Base-by-base conservation (phyloP, 2,888 invertebrate species). In the Lasioglossum villosulum region DNA sequence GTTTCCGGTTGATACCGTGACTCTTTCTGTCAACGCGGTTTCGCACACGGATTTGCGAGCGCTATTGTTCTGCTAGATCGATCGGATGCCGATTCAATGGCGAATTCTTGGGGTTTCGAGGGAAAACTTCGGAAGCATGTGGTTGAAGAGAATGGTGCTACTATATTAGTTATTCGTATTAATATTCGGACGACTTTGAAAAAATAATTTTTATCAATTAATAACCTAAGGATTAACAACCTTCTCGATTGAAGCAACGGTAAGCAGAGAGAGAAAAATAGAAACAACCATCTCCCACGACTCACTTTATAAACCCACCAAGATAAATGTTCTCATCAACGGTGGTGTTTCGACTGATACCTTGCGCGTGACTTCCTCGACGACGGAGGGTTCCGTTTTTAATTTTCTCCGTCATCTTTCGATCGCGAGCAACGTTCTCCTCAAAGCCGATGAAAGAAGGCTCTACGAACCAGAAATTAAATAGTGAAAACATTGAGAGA, bases 301-400 rank as follows among this genome's bases (percentile, higher is more conserved):
- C 3, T n/a, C 10, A n/a, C 23, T 23, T 52, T 52, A 10, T 42
- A 42, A 14, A 42, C 14, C 12, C 4, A 42, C 19, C 63, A 70
- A 83, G 72, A 80, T 78, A 78, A 83, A 78, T 76, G 74, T 71
- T 86, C 80, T 63, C 80, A 80, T 82, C 78, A 48, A 45, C 74
- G 16, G 30, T 14, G 79, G 52, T 48, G 78, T 86, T 80, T 42
- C 75, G 68, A 39, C 34, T 80, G 80, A 86, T 86, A 81, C 87
- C 76, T 75, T 52, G 78, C 83, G 75, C 86, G 86, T 86, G 82
- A 86, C 86, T 86, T 80, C 63, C 59, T 52, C 78, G 12, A 27
- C 63, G 78, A 70, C 59, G 37, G 42, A 56, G 82, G 83, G 30
- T 80, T 86, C 75, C 52, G 75, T 80, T 87, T 87, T 86, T 83